phyloP scores from a whole-genome alignment of 2,888 invertebrate genomes.

The Sarcophaga carnaria region DNA sequence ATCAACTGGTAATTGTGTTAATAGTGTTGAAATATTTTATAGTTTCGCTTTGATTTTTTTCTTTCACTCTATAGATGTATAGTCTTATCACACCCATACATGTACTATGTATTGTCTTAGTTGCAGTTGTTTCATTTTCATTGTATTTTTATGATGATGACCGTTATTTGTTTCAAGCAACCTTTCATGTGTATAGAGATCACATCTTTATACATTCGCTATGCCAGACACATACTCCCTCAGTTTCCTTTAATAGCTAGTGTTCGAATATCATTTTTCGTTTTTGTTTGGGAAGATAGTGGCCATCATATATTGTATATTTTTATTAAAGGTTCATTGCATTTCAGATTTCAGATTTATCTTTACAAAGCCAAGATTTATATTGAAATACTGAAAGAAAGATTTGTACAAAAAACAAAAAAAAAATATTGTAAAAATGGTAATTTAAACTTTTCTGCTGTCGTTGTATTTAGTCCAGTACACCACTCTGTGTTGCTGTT shows the following conservation, averaged over 20 bases:
- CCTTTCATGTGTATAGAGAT: conserved; percentile 39
- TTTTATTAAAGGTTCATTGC: conserved; percentile 48
- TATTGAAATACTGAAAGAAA: conserved; percentile 13
- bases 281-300: conserved; percentile 17
- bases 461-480: conserved; percentile 28
- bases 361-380: conserved; percentile 37
- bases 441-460: conserved; percentile 65
- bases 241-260: not conserved
- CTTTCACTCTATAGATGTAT: not conserved
- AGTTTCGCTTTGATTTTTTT: not conserved
- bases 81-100: not conserved
- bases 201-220: conserved; percentile 5
- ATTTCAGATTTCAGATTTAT: conserved; percentile 54
- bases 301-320: conserved; percentile 49
- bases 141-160: conserved; percentile 26
- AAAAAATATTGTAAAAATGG: conserved; percentile 60
- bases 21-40: conserved; percentile 33
- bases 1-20: conserved; percentile 30
- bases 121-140: not conserved
- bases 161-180: conserved; percentile 52
- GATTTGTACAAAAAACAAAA: conserved; percentile 19
- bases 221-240: not conserved
- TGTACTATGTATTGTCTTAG: not conserved
- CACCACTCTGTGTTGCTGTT: conserved; percentile 28
- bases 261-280: not conserved